Evolutionary conservation across 2,797 vertebrate genomes (phyloP).

Genomic region (Sebastes wilsoni): DNA sequence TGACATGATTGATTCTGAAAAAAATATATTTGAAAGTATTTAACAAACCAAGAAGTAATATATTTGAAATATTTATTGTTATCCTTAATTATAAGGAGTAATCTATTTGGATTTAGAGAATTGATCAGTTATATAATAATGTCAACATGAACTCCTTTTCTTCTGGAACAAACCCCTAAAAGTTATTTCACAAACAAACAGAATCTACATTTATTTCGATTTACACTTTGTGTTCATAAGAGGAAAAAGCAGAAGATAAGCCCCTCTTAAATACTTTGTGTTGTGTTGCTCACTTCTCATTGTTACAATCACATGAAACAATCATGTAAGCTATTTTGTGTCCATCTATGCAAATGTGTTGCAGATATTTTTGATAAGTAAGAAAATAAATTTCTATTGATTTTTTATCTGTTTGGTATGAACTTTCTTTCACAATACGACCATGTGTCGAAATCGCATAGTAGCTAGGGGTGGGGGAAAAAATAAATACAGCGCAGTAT

Average conservation of each 20-base stretch:
- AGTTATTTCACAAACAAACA: conserved; percentile 4
- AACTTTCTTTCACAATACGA: background rate
- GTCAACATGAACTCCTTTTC: background rate
- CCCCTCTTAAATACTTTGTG: background rate
- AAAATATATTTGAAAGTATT: conserved; percentile 58
- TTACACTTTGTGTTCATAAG: background rate
- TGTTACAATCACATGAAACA: conserved; percentile 50
- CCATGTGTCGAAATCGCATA: accelerated
- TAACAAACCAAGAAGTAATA: conserved; percentile 71
- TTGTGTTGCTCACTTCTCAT: conserved; percentile 12
- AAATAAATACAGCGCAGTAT: accelerated
- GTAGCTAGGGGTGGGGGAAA: too few relatives aligned
- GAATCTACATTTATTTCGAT: conserved; percentile 16
- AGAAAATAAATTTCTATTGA: conserved; percentile 79
- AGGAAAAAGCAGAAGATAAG: background rate
- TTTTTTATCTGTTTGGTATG: conserved; percentile 52
- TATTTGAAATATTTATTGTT: conserved; percentile 80
- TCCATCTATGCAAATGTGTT: conserved; percentile 82
- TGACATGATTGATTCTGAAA: conserved; percentile 42
- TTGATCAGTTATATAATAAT: background rate
- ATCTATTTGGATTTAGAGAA: conserved; percentile 41
- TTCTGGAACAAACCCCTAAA: background rate
- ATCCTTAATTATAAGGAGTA: conserved; percentile 51
- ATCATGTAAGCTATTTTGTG: conserved; percentile 61
- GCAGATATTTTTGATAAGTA: conserved; percentile 80